These are phyloP conservation scores for Drosophila birchii DNA, from an alignment of 2,888 invertebrate species.

Conservation along the genomic window DNA sequence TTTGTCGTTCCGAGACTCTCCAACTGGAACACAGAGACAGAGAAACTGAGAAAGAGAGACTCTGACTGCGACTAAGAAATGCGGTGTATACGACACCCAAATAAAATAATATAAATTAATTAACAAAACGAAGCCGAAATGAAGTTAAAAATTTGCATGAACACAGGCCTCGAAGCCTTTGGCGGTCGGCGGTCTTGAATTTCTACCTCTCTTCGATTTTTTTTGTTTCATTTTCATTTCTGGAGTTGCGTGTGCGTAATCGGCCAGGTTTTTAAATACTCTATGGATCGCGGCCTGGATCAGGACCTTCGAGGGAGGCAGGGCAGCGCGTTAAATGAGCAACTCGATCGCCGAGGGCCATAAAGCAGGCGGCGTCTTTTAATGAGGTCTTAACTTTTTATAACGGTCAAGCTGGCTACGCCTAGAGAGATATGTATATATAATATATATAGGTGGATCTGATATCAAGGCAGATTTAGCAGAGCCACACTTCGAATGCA, in stretches of 20 bases:
- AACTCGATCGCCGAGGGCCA: conserved; percentile 66
- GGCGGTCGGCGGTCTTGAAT: conserved; percentile 55
- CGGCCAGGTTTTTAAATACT: conserved; percentile 48
- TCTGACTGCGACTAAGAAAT: conserved; percentile 15
- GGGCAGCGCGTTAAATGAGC: conserved; percentile 66
- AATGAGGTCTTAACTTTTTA: conserved; percentile 78
- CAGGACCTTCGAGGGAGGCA: conserved; percentile 53
- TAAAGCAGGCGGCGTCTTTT: conserved; percentile 75
- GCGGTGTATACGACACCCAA: conserved; percentile 76
- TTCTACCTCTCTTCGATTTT: not conserved
- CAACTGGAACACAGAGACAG: conserved; percentile 34
- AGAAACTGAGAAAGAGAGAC: conserved; percentile 20
- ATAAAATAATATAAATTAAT: conserved; percentile 84
- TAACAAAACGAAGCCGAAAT: conserved; percentile 82
- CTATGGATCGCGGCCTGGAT: conserved; percentile 29
- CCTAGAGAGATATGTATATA: not conserved
- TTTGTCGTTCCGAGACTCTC: conserved; percentile 78
- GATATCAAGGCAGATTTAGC: conserved; percentile 1
- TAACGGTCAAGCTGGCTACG: conserved; percentile 55
- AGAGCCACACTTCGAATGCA: conserved; percentile 27
- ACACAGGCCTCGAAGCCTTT: conserved; percentile 70
- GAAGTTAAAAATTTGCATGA: conserved; percentile 79
- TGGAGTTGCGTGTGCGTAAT: conserved; percentile 78
- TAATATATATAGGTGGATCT: conserved; percentile 1
- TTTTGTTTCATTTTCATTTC: conserved; percentile 3